Evolutionary conservation across 2,888 invertebrate genomes (phyloP).

Genomic region (Pheosia tremula): DNA sequence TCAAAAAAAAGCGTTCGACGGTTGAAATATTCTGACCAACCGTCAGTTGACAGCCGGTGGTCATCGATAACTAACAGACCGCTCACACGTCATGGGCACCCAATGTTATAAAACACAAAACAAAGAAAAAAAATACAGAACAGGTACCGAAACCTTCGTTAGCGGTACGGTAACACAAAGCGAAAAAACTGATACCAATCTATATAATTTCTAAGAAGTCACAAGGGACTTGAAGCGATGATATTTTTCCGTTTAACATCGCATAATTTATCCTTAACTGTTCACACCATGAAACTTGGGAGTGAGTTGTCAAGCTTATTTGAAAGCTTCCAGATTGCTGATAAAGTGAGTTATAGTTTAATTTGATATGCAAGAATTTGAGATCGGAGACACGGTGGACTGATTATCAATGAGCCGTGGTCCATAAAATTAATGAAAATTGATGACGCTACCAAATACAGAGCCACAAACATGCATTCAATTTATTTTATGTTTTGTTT

Average conservation of each 20-base stretch:
- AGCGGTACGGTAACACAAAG: slow-evolving; percentile 74
- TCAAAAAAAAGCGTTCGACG: slow-evolving; percentile 30
- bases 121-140: slow-evolving; percentile 60
- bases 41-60: slow-evolving; percentile 71
- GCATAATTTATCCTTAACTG: slow-evolving; percentile 73
- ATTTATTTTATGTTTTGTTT: slow-evolving; percentile 17
- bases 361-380: slow-evolving; percentile 72
- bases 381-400: slow-evolving; percentile 53
- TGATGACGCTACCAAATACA: slow-evolving; percentile 36
- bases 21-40: slow-evolving; percentile 56
- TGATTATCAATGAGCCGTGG: slow-evolving; percentile 70
- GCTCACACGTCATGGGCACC: slow-evolving; percentile 64
- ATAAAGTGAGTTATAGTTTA: slow-evolving; percentile 67
- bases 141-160: slow-evolving; percentile 76
- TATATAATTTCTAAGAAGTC: slow-evolving; percentile 77
- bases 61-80: slow-evolving; percentile 75
- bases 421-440: slow-evolving; percentile 46
- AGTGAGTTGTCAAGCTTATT: slow-evolving; percentile 75
- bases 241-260: slow-evolving; percentile 62
- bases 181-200: slow-evolving; percentile 74
- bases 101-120: slow-evolving; percentile 52
- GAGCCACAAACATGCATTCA: slow-evolving; percentile 9
- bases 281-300: slow-evolving; percentile 72
- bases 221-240: slow-evolving; percentile 59
- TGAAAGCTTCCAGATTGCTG: slow-evolving; percentile 63